Conservation (phyloP, 2,797 vertebrate species). For the Melanotaenia boesemani region DNA sequence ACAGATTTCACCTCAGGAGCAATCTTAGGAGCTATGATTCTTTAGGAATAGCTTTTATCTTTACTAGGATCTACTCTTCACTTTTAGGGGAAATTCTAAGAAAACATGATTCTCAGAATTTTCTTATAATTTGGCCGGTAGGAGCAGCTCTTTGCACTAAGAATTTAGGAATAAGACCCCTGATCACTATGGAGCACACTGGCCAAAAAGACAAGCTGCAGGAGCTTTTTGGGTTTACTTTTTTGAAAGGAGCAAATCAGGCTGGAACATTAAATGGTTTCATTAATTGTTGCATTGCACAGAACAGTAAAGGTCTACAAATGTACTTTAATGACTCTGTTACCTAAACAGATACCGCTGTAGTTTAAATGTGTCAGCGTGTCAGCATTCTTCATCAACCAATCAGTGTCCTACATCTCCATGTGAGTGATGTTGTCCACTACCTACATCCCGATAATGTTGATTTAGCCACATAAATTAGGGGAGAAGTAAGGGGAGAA, state of each 20-base stretch:
- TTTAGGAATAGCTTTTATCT: too few species aligned
- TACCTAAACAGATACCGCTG: not conserved
- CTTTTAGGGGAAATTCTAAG: too few species aligned
- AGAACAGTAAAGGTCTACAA: not conserved
- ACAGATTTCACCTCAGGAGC: too few species aligned
- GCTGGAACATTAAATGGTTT: too few species aligned
- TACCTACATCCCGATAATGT: not conserved
- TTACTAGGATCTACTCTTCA: too few species aligned
- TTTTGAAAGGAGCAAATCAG: too few species aligned
- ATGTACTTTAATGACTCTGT: not conserved
- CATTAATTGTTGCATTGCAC: too few species aligned
- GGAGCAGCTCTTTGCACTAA: too few species aligned
- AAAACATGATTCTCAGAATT: too few species aligned
- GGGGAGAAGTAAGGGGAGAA: not conserved
- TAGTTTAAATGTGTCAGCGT: not conserved
- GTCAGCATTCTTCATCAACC: not conserved
- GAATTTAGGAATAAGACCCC: too few species aligned
- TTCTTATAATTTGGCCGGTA: too few species aligned
- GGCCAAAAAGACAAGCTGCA: not conserved
- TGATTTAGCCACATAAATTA: not conserved
- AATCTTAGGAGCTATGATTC: too few species aligned
- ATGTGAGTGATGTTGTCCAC: not conserved
- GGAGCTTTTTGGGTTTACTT: not conserved
- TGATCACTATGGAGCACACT: not conserved
- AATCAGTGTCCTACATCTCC: not conserved